Percentiles rank a stretch among this genome's conserved stretches.
Conservation (phyloP, 2,113 vertebrate species). For the Todiramphus saurophagus region DNA sequence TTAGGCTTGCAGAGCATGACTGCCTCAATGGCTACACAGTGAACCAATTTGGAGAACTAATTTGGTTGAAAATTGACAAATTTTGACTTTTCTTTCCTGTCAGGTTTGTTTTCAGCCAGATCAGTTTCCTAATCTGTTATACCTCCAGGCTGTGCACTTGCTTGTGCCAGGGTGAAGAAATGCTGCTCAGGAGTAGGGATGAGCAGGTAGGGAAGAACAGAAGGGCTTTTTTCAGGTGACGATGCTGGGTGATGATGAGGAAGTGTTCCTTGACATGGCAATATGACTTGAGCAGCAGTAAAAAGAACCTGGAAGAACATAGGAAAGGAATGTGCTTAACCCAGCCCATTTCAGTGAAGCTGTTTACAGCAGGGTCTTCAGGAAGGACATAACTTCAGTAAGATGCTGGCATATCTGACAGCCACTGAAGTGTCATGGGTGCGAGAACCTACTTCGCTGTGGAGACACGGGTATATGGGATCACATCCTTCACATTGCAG, state of each 20-base stretch:
- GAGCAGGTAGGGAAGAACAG: neutral
- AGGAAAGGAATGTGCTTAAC: neutral
- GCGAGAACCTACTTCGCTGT: neutral
- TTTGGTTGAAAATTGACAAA: neutral
- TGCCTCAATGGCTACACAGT: neutral
- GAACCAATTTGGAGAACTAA: neutral
- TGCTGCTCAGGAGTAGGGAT: neutral
- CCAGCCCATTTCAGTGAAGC: neutral
- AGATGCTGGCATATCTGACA: neutral
- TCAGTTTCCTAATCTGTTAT: neutral
- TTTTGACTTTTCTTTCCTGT: neutral
- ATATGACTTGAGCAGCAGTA: neutral
- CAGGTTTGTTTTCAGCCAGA: neutral
- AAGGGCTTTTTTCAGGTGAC: neutral
- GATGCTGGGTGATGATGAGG: rapidly evolving
- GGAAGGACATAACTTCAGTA: neutral
- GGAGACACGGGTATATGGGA: neutral
- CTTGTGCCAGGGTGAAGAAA: neutral
- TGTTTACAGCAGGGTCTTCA: neutral
- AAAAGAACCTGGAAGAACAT: neutral
- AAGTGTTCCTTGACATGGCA: neutral
- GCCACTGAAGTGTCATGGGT: neutral
- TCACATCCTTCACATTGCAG: neutral
- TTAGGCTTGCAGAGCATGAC: neutral
- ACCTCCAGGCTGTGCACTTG: neutral